phyloP scores from a whole-genome alignment of 2,113 vertebrate genomes.

The Gallinago media region DNA sequence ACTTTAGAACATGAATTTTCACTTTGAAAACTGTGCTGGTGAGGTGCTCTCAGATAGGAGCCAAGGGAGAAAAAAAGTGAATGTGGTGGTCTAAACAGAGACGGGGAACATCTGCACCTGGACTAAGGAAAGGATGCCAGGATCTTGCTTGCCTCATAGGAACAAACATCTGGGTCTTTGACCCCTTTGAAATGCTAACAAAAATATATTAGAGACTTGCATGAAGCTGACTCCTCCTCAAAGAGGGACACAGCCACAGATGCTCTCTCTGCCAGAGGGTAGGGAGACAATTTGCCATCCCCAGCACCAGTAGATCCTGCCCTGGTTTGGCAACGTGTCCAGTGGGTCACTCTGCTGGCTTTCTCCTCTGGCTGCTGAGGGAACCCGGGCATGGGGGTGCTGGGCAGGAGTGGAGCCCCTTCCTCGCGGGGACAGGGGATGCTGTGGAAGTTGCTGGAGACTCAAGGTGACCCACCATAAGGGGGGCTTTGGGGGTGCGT shows the following conservation, averaged over 20 bases:
- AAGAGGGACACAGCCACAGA: too few relatives aligned
- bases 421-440: neutral
- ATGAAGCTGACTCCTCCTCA: neutral
- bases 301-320: neutral
- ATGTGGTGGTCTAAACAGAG: too few relatives aligned
- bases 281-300: fast-evolving
- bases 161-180: neutral
- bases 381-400: fast-evolving
- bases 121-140: neutral
- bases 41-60: neutral
- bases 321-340: fast-evolving
- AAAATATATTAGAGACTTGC: fast-evolving
- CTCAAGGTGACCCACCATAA: fast-evolving
- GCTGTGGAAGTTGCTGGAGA: neutral
- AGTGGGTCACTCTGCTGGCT: fast-evolving
- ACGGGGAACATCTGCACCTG: neutral
- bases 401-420: neutral
- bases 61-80: neutral
- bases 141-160: neutral
- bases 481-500: fast-evolving
- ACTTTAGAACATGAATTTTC: neutral
- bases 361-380: fast-evolving
- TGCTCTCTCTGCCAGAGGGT: neutral
- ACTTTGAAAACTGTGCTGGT: neutral
- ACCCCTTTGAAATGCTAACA: fast-evolving